phyloP scores from a whole-genome alignment of 2,888 invertebrate genomes.

The Agrotis exclamationis region DNA sequence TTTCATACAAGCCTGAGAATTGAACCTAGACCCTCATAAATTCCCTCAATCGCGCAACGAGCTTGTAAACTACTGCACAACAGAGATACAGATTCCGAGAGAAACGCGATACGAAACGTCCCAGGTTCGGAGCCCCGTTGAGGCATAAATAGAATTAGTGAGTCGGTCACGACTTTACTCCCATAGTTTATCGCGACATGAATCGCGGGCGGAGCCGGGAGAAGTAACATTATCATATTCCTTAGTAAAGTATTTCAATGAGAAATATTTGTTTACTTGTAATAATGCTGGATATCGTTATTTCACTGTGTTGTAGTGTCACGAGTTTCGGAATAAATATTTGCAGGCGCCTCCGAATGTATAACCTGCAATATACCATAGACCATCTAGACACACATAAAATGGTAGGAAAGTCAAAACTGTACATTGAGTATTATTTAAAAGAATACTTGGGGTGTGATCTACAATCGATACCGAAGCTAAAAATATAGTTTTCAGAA shows the following conservation, averaged over 20 bases:
- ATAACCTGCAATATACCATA: no score
- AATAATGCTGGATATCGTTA: background rate
- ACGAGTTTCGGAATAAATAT: no score
- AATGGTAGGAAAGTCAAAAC: no score
- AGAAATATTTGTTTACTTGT: background rate
- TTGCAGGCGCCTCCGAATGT: no score
- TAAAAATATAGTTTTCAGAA: no score
- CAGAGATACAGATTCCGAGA: constrained; percentile 41
- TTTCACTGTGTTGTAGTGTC: no score
- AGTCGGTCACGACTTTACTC: constrained; percentile 61
- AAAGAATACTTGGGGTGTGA: no score
- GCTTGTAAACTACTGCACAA: constrained; percentile 31
- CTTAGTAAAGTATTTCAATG: constrained; percentile 10
- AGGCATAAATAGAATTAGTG: constrained; percentile 64
- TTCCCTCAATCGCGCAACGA: constrained; percentile 24
- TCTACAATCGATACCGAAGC: no score
- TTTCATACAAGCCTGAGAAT: background rate
- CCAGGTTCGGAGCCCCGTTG: constrained; percentile 38
- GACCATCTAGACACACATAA: no score
- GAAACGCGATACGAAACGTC: constrained; percentile 59
- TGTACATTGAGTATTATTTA: no score
- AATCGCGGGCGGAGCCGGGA: constrained; percentile 46
- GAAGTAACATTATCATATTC: constrained; percentile 55
- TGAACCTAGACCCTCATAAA: constrained; percentile 23
- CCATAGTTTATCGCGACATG: constrained; percentile 52